Base-by-base conservation (phyloP, 2,888 invertebrate species). In the Caenorhabditis becei region DNA sequence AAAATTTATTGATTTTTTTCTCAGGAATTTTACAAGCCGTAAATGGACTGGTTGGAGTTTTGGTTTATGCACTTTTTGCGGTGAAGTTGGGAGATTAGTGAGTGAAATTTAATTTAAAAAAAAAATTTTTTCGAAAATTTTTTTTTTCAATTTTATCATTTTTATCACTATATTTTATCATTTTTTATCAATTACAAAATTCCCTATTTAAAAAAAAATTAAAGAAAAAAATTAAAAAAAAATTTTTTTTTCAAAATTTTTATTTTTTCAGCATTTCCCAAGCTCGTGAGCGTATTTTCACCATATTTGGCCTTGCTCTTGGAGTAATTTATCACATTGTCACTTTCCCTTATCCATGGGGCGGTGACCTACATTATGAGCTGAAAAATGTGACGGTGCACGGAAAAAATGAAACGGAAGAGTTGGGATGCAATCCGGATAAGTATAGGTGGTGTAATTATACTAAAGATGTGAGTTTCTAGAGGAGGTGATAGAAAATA, bases 271-370 rank as follows among this genome's bases (percentile, higher is more conserved):
- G 85, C 58, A 74, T 85, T 35, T 85, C 85, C 0, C 69, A 82
- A 23, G 78, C 75, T 2, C 79, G 83, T 24, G 85, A 85, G 35
- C 59, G 85, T 8, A 75, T 80, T 23, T 85, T 81, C 82, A 85
- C 85, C 2, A 81, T 85, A 5, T 67, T 85, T 47, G 85, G 85
- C 3, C 56, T 85, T 8, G 65, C 37, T 2, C 35, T 85, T 1
- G 83, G 85, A 20, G 82, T 78, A n/a, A 20, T 83, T 23, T 85
- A 83, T 62, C 85, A 85, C 23, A 63, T 85, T 11, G 82, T 78
- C n/a, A 85, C 85, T 3, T 85, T 67, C 67, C 85, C 85, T 4
- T 85, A 77, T 28, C 85, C 85, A 51, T 85, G 79, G 69, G 81
- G 81, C 7, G n/a, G 20, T 0, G 62, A 69, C 32, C 32, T 81